Evolutionary conservation across 1,140 invertebrate species (phyloP).

Genomic region (Pentalonia nigronervosa): DNA sequence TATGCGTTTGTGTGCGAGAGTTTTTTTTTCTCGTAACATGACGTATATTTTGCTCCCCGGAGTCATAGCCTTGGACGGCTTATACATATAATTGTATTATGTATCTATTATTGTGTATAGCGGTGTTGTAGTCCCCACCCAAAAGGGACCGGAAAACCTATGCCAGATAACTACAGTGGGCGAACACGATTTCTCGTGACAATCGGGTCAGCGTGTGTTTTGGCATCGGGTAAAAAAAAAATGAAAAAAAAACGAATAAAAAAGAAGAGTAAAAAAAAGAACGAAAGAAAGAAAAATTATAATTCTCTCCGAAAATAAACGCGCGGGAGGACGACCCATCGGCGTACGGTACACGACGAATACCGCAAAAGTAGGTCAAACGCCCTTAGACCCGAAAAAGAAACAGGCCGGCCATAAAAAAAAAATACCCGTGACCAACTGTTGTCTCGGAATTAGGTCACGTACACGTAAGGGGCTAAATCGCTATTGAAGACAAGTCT

Average conservation of each 20-base stretch:
- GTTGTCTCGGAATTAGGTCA: conserved; percentile 52
- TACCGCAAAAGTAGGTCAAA: conserved; percentile 41
- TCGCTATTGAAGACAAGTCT: background rate
- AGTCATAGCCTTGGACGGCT: conserved; percentile 18
- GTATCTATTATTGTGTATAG: background rate
- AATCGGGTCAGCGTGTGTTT: conserved; percentile 51
- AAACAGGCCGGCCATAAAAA: conserved; percentile 5
- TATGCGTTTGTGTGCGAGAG: background rate
- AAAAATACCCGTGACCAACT: conserved; percentile 55
- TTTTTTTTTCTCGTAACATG: background rate
- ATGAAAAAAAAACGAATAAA: background rate
- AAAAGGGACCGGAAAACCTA: conserved; percentile 40
- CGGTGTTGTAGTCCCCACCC: background rate
- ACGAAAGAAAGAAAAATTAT: background rate
- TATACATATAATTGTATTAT: background rate
- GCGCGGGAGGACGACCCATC: conserved; percentile 24
- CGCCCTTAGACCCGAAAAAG: conserved; percentile 52
- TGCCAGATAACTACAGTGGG: conserved; percentile 12
- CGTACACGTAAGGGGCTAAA: conserved; percentile 38
- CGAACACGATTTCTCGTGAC: background rate
- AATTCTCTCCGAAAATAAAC: conserved; percentile 52
- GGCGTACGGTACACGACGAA: background rate
- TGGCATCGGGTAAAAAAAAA: conserved; percentile 10
- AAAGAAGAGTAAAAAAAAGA: background rate
- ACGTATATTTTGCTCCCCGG: background rate